phyloP scores from a whole-genome alignment of 1,140 invertebrate genomes.

The Ostrea edulis region DNA sequence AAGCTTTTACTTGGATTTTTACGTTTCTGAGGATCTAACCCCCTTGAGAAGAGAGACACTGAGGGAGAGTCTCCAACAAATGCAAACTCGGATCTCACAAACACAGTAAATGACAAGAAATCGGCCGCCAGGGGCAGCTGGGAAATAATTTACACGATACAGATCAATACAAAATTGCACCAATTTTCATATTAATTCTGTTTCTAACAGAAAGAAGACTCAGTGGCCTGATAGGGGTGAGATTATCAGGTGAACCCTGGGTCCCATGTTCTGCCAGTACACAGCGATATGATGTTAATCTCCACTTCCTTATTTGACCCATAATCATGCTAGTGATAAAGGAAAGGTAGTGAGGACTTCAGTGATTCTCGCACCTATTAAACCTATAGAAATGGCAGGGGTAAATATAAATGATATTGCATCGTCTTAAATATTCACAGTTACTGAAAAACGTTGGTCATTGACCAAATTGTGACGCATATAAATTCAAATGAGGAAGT shows the following conservation, averaged over 20 bases:
- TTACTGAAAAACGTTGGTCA: no score
- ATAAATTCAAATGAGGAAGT: no score
- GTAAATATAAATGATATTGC: no score
- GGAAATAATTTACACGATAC: not conserved
- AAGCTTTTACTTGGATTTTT: no score
- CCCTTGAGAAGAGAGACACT: no score
- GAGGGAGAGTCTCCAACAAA: not conserved
- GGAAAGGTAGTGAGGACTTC: not conserved
- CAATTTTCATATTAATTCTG: not conserved
- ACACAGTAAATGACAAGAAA: constrained; percentile 2
- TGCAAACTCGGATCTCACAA: not conserved
- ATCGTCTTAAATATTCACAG: no score
- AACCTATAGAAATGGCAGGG: no score
- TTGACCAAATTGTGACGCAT: no score
- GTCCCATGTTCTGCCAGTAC: not conserved
- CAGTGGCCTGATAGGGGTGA: not conserved
- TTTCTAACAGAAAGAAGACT: not conserved
- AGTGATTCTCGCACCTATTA: not conserved
- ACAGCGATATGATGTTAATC: not conserved
- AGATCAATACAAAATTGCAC: constrained; percentile 37
- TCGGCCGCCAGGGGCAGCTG: not conserved
- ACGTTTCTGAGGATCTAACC: no score
- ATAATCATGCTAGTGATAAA: not conserved
- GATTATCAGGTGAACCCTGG: not conserved
- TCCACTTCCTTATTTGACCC: not conserved